Conservation (phyloP, 2,797 vertebrate species). For the Melanotaenia trifasciata region DNA sequence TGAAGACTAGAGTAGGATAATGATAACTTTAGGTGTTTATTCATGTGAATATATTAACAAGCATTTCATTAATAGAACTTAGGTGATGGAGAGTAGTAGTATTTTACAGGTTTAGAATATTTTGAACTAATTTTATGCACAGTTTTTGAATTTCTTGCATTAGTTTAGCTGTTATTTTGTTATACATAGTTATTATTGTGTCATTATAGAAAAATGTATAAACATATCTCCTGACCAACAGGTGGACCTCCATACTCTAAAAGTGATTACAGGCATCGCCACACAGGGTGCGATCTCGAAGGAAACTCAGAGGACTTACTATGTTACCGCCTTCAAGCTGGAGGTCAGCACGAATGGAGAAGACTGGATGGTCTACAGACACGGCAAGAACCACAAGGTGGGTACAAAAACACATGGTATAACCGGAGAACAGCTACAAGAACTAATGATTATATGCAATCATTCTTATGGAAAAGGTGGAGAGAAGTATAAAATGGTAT, state of each 20-base stretch:
- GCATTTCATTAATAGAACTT: not conserved
- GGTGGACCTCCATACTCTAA: conserved; percentile 86
- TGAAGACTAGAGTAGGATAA: conserved; percentile 38
- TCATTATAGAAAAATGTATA: not conserved
- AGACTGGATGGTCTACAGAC: conserved; percentile 98
- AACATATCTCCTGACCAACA: conserved; percentile 27
- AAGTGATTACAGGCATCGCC: conserved; percentile 93
- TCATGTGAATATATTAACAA: conserved; percentile 10
- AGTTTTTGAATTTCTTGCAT: not conserved
- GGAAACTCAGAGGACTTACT: conserved; percentile 93
- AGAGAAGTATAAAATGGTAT: conserved; percentile 57
- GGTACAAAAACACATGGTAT: conserved; percentile 11
- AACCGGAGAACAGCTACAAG: not conserved
- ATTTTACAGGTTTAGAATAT: not conserved
- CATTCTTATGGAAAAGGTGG: conserved; percentile 16
- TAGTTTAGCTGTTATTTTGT: not conserved
- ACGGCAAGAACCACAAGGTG: conserved; percentile 99
- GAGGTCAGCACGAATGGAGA: conserved; percentile 99
- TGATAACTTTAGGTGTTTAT: conserved; percentile 23
- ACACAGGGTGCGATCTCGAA: conserved; percentile 96
- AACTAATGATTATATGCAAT: conserved; percentile 36
- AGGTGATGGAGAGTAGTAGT: not conserved
- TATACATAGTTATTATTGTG: not conserved
- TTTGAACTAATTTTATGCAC: not conserved
- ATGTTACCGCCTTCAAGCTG: conserved; percentile 94